Conservation (phyloP, 2,888 invertebrate species). For the Eubasilissa splendida region DNA sequence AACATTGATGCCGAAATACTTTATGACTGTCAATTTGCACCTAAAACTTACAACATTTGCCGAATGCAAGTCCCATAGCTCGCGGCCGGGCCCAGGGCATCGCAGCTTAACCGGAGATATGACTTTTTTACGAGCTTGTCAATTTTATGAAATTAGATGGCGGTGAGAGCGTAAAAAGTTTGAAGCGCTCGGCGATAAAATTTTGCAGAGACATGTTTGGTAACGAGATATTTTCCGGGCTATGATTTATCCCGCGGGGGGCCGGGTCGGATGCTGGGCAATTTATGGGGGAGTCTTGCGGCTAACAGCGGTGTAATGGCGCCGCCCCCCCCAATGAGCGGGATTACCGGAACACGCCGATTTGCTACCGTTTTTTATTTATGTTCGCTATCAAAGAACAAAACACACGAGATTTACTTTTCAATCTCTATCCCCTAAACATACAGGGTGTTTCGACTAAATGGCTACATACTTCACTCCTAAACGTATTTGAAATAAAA, state of each 20-base stretch:
- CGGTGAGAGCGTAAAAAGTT: conserved; percentile 49
- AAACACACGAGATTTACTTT: no score
- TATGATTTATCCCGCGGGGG: conserved; percentile 44
- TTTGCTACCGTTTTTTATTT: conserved; percentile 21
- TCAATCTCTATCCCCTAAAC: no score
- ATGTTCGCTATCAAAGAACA: conserved; percentile 12
- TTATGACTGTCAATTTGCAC: background rate
- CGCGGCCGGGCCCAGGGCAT: background rate
- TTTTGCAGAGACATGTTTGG: conserved; percentile 49
- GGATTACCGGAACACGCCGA: conserved; percentile 37
- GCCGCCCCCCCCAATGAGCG: conserved; percentile 28
- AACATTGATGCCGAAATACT: no score
- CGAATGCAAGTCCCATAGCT: background rate
- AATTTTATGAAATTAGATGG: conserved; percentile 44
- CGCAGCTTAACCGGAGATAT: conserved; percentile 29
- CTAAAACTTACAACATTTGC: background rate
- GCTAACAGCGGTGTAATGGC: conserved; percentile 34
- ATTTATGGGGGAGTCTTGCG: conserved; percentile 38
- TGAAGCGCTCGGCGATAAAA: conserved; percentile 50
- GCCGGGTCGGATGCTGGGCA: conserved; percentile 26
- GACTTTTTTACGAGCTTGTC: conserved; percentile 46
- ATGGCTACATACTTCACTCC: no score
- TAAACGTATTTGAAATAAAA: no score
- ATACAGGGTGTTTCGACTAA: no score
- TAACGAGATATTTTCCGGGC: conserved; percentile 45